Conservation (phyloP, 2,888 invertebrate species). For the Agrotis puta region DNA sequence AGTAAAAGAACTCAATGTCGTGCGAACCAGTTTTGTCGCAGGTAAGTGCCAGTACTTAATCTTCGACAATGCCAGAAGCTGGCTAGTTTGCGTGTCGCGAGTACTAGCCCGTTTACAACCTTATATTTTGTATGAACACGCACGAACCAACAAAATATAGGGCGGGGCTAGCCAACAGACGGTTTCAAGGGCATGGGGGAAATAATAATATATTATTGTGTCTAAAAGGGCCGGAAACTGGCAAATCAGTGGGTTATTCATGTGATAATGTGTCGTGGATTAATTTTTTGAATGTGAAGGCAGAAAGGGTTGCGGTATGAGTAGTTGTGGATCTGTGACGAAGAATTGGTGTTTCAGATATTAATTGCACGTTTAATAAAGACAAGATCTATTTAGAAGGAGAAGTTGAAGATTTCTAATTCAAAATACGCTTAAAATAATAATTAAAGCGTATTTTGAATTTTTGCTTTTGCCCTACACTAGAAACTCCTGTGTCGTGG, state of each 20-base stretch:
- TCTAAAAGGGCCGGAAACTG: slow-evolving; percentile 68
- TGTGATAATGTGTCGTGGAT: slow-evolving; percentile 62
- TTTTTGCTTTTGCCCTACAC: no score
- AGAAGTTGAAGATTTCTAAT: no score
- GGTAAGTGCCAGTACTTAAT: slow-evolving; percentile 70
- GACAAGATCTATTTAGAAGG: no score
- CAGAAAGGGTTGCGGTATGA: neutral
- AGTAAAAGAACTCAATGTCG: slow-evolving; percentile 20
- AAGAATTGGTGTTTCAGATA: neutral
- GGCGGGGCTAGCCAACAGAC: slow-evolving; percentile 68
- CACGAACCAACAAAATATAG: slow-evolving; percentile 69
- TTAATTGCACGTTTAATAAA: neutral
- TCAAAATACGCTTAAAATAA: no score
- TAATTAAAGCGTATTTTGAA: no score
- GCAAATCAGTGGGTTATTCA: slow-evolving; percentile 67
- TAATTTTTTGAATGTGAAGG: slow-evolving; percentile 46
- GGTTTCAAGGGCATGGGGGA: slow-evolving; percentile 70
- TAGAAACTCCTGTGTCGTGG: no score
- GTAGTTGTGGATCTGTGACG: neutral
- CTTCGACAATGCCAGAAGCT: slow-evolving; percentile 66
- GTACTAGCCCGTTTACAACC: slow-evolving; percentile 46
- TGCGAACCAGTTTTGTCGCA: slow-evolving; percentile 50
- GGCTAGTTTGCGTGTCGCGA: slow-evolving; percentile 74
- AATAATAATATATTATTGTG: slow-evolving; percentile 75
- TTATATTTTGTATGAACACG: slow-evolving; percentile 70